Percentiles rank a stretch among this genome's conserved stretches.
These are phyloP conservation scores for Microctenopoma steveboyesi DNA, from an alignment of 2,797 vertebrate species.

Conservation along the genomic window DNA sequence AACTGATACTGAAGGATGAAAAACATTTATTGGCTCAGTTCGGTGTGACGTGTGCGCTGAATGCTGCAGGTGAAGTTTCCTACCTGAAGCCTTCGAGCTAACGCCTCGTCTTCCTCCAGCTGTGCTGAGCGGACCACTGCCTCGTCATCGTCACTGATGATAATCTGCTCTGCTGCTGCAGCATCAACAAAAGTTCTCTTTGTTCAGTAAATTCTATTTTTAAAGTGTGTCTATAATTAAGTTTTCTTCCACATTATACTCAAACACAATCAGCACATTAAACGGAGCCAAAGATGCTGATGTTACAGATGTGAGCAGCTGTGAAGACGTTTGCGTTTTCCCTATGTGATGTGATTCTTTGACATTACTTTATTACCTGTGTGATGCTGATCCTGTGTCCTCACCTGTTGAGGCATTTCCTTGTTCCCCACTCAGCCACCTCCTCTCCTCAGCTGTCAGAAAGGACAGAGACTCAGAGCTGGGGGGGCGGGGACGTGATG, in stretches of 20 bases:
- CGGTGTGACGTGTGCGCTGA: fast-evolving
- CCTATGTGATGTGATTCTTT: too few relatives aligned
- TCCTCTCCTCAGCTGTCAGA: conserved; percentile 67
- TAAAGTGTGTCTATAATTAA: too few relatives aligned
- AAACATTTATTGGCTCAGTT: background rate
- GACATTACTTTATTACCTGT: too few relatives aligned
- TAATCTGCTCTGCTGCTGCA: conserved; percentile 58
- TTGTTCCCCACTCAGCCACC: conserved; percentile 51
- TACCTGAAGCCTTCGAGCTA: conserved; percentile 83
- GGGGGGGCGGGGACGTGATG: background rate
- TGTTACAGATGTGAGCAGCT: too few relatives aligned
- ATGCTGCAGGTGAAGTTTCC: background rate
- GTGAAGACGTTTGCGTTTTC: too few relatives aligned
- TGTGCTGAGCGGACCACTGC: conserved; percentile 70
- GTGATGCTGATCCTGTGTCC: background rate
- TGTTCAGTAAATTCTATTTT: too few relatives aligned
- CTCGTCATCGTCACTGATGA: conserved; percentile 81
- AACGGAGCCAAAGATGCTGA: too few relatives aligned
- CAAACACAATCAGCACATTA: too few relatives aligned
- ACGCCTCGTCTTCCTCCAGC: conserved; percentile 80
- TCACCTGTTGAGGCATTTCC: conserved; percentile 32
- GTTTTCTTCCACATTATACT: too few relatives aligned
- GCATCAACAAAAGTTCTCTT: conserved; percentile 12
- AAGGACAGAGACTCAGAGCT: conserved; percentile 60
- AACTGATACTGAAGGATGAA: conserved; percentile 75